phyloP scores from a whole-genome alignment of 1,140 invertebrate genomes.

The Drosophila asahinai region DNA sequence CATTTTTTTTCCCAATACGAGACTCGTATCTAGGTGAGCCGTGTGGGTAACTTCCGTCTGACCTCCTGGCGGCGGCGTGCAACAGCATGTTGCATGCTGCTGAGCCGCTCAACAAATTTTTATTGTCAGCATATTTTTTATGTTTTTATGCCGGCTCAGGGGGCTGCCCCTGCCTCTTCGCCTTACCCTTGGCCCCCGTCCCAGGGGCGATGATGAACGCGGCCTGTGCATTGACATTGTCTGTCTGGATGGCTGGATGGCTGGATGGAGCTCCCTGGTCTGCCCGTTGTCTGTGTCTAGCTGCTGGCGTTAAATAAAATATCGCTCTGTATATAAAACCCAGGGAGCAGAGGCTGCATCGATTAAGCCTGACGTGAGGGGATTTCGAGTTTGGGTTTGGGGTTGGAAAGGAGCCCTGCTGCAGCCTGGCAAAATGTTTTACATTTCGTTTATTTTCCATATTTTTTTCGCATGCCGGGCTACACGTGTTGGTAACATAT shows the following conservation, averaged over 20 bases:
- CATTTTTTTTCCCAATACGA: slow-evolving; percentile 4
- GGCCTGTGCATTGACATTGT: slow-evolving; percentile 73
- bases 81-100: slow-evolving; percentile 81
- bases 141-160: slow-evolving; percentile 64
- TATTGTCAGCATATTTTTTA: slow-evolving; percentile 82
- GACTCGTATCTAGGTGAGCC: slow-evolving; percentile 46
- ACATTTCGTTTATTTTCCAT: slow-evolving; percentile 53
- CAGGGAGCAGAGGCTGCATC: slow-evolving; percentile 56
- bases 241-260: slow-evolving; percentile 25
- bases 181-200: neutral
- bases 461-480: slow-evolving; percentile 45
- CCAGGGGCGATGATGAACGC: slow-evolving; percentile 66
- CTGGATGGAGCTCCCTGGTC: slow-evolving; percentile 16
- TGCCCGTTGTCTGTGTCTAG: slow-evolving; percentile 48
- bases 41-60: slow-evolving; percentile 49
- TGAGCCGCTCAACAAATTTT: slow-evolving; percentile 78
- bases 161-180: neutral
- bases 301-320: slow-evolving; percentile 80
- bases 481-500: slow-evolving; percentile 82
- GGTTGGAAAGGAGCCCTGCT: slow-evolving; percentile 42
- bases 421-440: slow-evolving; percentile 57
- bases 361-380: slow-evolving; percentile 69
- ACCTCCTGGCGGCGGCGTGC: slow-evolving; percentile 54
- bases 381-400: neutral
- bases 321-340: slow-evolving; percentile 73